phyloP scores from a whole-genome alignment of 2,113 vertebrate species.

The Azemiops feae region DNA sequence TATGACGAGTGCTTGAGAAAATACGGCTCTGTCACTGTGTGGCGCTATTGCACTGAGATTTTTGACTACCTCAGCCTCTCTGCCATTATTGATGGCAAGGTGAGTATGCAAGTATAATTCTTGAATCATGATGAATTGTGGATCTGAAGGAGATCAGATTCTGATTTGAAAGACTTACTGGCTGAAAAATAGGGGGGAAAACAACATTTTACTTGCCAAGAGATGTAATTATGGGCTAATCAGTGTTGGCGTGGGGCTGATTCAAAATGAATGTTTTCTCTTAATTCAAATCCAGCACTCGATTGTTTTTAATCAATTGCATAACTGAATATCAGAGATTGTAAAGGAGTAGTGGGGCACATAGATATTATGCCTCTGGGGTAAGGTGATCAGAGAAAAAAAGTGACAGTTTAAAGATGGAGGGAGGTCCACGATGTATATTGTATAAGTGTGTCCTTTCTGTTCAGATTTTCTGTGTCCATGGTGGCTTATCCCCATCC shows the following conservation, averaged over 20 bases:
- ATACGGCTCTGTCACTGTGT: slow-evolving; percentile 92
- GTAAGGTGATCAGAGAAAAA: not conserved
- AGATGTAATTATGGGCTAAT: not conserved
- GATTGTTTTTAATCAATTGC: not conserved
- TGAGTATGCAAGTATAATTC: slow-evolving; percentile 41
- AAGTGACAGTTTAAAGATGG: no score
- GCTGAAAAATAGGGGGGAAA: not conserved
- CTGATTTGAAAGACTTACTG: not conserved
- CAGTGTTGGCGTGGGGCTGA: not conserved
- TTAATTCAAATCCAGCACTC: not conserved
- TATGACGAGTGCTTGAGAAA: slow-evolving; percentile 95
- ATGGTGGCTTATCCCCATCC: slow-evolving; percentile 91
- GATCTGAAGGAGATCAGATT: not conserved
- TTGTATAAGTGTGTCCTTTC: not conserved
- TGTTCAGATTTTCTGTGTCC: slow-evolving; percentile 82
- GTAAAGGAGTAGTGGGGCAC: not conserved
- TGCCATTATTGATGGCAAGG: slow-evolving; percentile 95
- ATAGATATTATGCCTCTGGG: not conserved
- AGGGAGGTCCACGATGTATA: not conserved
- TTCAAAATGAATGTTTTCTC: not conserved
- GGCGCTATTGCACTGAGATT: slow-evolving; percentile 97
- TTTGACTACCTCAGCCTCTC: slow-evolving; percentile 96
- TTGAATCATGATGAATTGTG: not conserved
- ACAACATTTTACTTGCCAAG: not conserved
- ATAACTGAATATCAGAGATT: not conserved